phyloP scores from a whole-genome alignment of 2,888 invertebrate genomes.

The Cerastis leucographa region DNA sequence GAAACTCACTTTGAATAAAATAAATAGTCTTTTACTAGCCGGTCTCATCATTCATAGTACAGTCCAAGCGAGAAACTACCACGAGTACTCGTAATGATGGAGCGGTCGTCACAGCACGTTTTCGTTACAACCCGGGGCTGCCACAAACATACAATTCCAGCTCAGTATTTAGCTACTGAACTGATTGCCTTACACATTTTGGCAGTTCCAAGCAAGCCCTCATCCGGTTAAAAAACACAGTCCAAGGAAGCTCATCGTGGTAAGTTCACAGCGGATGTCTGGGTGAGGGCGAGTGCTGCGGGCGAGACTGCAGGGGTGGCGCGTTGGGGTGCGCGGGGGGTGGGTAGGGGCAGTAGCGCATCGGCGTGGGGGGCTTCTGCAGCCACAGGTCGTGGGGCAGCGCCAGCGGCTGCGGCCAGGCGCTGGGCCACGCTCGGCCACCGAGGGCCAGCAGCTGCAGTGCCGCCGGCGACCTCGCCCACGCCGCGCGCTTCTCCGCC shows the following conservation, averaged over 20 bases:
- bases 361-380: conserved; percentile 94
- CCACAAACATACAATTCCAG: conserved; percentile 18
- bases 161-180: conserved; percentile 11
- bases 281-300: conserved; percentile 83
- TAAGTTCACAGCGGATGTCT: conserved; percentile 85
- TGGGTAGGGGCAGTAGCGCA: conserved; percentile 92
- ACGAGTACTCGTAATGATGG: conserved; percentile 42
- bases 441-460: conserved; percentile 89
- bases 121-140: conserved; percentile 55
- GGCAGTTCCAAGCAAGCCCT: conserved; percentile 20
- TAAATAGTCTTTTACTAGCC: conserved; percentile 60
- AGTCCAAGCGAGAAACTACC: conserved; percentile 45
- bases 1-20: conserved; percentile 72
- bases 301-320: conserved; percentile 68
- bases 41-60: conserved; percentile 35
- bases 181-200: conserved; percentile 1
- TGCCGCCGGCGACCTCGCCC: conserved; percentile 89
- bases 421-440: conserved; percentile 96
- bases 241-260: conserved; percentile 49
- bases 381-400: conserved; percentile 97
- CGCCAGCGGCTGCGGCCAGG: conserved; percentile 96
- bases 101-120: conserved; percentile 77
- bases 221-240: conserved; percentile 36
- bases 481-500: conserved; percentile 90
- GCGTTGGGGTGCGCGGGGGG: conserved; percentile 84